Conservation (phyloP, 2,888 invertebrate species). For the Caenorhabditis panamensis region DNA sequence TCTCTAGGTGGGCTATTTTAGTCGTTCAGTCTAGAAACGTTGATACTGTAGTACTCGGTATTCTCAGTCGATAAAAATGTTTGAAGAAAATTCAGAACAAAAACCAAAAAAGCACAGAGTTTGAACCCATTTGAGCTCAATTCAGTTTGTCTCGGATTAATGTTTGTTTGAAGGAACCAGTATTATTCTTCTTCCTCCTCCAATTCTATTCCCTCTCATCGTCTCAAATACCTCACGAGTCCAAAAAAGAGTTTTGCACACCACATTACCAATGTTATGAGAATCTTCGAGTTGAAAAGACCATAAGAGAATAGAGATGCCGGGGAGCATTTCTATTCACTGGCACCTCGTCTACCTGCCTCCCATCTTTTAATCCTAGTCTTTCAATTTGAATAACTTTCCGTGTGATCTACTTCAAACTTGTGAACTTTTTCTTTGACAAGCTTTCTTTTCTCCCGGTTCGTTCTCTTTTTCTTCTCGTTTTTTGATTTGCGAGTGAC, state of each 20-base stretch:
- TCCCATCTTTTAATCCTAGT: not conserved
- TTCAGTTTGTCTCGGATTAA: not conserved
- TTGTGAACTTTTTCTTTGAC: not conserved
- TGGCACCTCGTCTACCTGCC: not conserved
- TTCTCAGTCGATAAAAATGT: too few species aligned
- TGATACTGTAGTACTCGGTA: too few species aligned
- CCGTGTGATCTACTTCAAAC: not conserved
- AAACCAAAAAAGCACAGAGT: not conserved
- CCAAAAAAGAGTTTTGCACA: conserved; percentile 2
- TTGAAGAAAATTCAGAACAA: not conserved
- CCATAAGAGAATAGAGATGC: too few species aligned
- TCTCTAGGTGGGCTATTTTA: not conserved
- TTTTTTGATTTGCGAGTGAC: not conserved
- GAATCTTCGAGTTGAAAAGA: not conserved
- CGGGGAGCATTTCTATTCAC: not conserved
- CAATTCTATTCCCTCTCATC: not conserved
- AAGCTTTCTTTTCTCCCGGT: not conserved
- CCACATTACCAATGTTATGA: not conserved
- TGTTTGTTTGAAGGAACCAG: not conserved
- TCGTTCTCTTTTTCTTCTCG: not conserved
- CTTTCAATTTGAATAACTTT: not conserved
- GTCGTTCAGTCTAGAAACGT: not conserved
- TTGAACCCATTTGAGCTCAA: not conserved
- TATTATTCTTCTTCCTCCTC: not conserved
- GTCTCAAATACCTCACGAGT: not conserved